These are phyloP conservation scores for Pantherophis guttatus DNA, from an alignment of 2,113 vertebrate genomes.

Conservation along the genomic window DNA sequence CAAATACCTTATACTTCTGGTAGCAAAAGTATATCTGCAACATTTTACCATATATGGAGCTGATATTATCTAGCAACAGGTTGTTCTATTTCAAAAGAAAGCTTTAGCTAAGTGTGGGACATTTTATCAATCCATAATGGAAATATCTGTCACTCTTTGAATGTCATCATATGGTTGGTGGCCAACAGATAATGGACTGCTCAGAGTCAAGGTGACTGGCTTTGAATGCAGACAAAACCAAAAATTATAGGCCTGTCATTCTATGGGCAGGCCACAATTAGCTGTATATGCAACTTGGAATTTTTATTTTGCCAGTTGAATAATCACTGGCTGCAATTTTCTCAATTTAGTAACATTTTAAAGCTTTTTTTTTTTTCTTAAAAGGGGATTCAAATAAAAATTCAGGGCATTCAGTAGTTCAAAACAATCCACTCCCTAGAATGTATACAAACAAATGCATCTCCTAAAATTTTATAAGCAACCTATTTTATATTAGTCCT, in stretches of 20 bases:
- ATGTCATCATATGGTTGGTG: slow-evolving; percentile 77
- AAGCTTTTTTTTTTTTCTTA: slow-evolving; percentile 53
- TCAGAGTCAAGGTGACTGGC: slow-evolving; percentile 83
- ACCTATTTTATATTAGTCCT: slow-evolving; percentile 6
- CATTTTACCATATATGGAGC: slow-evolving; percentile 45
- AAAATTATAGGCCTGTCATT: slow-evolving; percentile 84
- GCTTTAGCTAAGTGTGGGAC: slow-evolving; percentile 70
- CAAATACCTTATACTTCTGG: slow-evolving; percentile 12
- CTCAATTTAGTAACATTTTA: slow-evolving; percentile 64
- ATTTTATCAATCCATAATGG: slow-evolving; percentile 75
- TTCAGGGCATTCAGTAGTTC: slow-evolving; percentile 45
- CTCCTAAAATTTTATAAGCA: slow-evolving; percentile 31
- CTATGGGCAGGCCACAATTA: slow-evolving; percentile 78
- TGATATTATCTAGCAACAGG: slow-evolving; percentile 55
- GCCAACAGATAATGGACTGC: slow-evolving; percentile 77
- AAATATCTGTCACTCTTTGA: slow-evolving; percentile 74
- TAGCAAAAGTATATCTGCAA: slow-evolving; percentile 58
- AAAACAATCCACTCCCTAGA: slow-evolving; percentile 39
- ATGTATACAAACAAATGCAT: slow-evolving; percentile 33
- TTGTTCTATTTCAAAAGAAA: slow-evolving; percentile 61
- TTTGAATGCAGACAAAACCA: slow-evolving; percentile 81
- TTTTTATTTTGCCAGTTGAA: slow-evolving; percentile 78
- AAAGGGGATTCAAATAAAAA: slow-evolving; percentile 56
- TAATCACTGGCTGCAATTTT: slow-evolving; percentile 72
- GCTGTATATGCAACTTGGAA: slow-evolving; percentile 78